phyloP scores from a whole-genome alignment of 2,797 vertebrate genomes.

The Austrolebias charrua region DNA sequence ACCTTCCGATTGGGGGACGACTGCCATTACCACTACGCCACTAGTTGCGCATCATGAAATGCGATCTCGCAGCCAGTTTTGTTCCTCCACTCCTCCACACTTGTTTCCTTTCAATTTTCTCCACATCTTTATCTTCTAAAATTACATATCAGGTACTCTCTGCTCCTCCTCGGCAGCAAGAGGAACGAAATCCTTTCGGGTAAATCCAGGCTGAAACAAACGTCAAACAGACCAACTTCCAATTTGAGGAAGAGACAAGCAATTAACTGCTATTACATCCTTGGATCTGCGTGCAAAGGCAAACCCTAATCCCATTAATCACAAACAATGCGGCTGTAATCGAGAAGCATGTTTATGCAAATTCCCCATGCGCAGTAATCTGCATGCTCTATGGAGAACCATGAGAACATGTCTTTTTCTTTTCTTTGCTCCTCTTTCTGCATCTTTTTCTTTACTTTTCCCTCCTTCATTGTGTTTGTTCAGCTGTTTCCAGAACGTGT shows the following conservation, averaged over 20 bases:
- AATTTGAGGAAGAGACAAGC: constrained; percentile 70
- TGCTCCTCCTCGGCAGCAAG: constrained; percentile 3
- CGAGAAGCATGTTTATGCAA: constrained; percentile 71
- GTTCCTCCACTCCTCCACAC: constrained; percentile 12
- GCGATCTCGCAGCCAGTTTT: constrained; percentile 26
- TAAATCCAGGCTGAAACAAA: constrained; percentile 53
- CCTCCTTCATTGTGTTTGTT: constrained; percentile 15
- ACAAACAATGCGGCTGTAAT: constrained; percentile 72
- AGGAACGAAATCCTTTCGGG: constrained; percentile 25
- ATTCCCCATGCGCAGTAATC: constrained; percentile 64
- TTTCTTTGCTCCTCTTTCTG: constrained; percentile 17
- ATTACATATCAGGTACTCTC: constrained; percentile 28
- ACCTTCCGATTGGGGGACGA: too few relatives aligned
- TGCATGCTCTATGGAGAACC: constrained; percentile 49
- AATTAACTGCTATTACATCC: constrained; percentile 72
- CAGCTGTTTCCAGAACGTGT: constrained; percentile 14
- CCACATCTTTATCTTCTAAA: constrained; percentile 27
- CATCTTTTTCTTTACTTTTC: constrained; percentile 3
- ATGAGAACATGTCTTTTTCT: constrained; percentile 39
- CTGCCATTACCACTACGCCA: too few relatives aligned
- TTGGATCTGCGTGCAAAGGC: constrained; percentile 49
- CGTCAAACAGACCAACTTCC: constrained; percentile 59
- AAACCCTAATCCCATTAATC: constrained; percentile 74
- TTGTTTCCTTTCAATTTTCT: constrained; percentile 22
- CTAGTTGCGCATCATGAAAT: constrained; percentile 21